phyloP scores from a whole-genome alignment of 53 echinoderm and acorn worm species.

The Mesocentrotus franciscanus region DNA sequence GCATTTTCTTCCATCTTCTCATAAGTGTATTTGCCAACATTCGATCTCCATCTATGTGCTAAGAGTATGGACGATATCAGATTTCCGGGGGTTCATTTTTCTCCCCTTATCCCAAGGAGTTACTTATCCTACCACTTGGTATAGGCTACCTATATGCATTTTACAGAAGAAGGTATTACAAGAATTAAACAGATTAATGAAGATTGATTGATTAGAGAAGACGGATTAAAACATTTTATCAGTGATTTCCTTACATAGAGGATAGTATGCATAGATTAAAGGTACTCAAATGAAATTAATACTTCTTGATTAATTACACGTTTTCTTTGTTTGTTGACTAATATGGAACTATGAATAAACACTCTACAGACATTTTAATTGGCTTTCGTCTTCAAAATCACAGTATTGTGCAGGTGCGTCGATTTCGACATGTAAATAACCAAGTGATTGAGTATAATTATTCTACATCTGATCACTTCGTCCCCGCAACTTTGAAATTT shows the following conservation, averaged over 20 bases:
- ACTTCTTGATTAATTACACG: too few species aligned
- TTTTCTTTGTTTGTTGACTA: too few species aligned
- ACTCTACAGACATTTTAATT: too few species aligned
- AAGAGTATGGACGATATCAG: conserved; percentile 14
- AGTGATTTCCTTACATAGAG: not conserved
- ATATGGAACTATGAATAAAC: too few species aligned
- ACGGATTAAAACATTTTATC: not conserved
- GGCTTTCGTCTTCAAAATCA: too few species aligned
- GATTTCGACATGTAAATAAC: not conserved
- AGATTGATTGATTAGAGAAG: not conserved
- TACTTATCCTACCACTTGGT: not conserved
- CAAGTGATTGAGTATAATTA: not conserved
- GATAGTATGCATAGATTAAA: too few species aligned
- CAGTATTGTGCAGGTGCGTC: not conserved
- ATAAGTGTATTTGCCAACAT: conserved; percentile 40
- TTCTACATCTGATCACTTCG: too few species aligned
- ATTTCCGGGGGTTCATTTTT: not conserved
- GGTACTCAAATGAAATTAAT: too few species aligned
- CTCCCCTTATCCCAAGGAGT: too few species aligned
- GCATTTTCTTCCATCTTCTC: not conserved
- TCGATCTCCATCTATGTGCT: conserved; percentile 40
- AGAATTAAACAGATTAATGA: not conserved
- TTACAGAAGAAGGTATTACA: not conserved
- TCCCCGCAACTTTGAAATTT: too few species aligned
- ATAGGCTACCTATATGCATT: not conserved